Base-by-base conservation (phyloP, 2,797 vertebrate species). In the Gymnoscopelus microlampas region DNA sequence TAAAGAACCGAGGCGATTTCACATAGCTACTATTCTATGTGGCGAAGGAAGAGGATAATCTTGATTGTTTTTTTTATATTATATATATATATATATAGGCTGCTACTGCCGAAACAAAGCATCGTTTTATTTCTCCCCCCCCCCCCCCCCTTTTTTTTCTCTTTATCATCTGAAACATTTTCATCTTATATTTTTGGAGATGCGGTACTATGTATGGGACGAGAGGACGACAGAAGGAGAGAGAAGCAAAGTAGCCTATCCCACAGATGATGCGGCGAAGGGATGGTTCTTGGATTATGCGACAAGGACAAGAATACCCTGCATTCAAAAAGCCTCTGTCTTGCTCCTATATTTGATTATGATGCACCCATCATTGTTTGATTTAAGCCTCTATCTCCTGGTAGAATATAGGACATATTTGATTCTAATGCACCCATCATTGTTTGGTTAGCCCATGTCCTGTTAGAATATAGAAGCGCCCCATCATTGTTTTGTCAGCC, bases 201-300 rank as follows among this genome's bases (percentile, higher is more conserved):
- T 10, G 50, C 61, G 9, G 39, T 8, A 44, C 39, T 44, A 2
- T 10, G 19, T 13, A 5, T 12, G 53, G 48, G 35, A 39, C 55
- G 47, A 67, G 70, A 68, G 9, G 68, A 71, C 47, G 0, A 19
- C 13, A 61, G 35, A 54, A 12, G 15, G 50, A 24, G 13, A 24
- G 58, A 56, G n/a, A 11, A 68, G 61, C 5, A 6, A 35, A 63
- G 49, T 48, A 50, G 58, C 19, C 51, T 67, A 50, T 55, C 19
- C 51, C 65, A 67, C 61, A 61, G 67, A 78, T 61, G 80, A 2
- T 29, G 2, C 44, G 5, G 68, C 60, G 74, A 56, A 51, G 56
- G 73, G 71, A 76, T 71, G 81, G 71, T 74, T 80, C 60, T 66
- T 76, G 83, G 71, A 85, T 57, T 23, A 77, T 84, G 85, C 85